Base-by-base conservation (phyloP, 2,888 invertebrate species). In the Hydrotaea diabolus region DNA sequence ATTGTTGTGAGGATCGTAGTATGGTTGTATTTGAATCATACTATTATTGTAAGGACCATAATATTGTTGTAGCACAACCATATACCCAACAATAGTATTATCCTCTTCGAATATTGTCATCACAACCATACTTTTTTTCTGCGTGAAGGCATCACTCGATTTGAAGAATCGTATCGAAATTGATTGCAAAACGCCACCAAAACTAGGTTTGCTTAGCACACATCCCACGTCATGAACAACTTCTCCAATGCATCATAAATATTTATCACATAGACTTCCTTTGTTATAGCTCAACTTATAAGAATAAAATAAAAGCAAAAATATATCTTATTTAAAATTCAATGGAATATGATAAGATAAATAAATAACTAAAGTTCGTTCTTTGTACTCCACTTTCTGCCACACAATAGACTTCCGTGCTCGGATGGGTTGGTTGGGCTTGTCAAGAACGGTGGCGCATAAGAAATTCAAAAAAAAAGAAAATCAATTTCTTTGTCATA, bases 321-420 rank as follows among this genome's bases (percentile, higher is more conserved):
- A 62, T 72, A n/a, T n/a, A 71, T 62, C 57, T 55, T 69, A 77
- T 77, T 77, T 82, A 46, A 71, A 77, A 72, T 66, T 49, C 57
- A 53, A 77, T 71, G 39, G 53, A 75, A 62, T 76, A 21, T 23
- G n/a, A 78, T 69, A 46, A 69, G 69, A 69, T 69, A 69, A 69
- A 66, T 66, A 66, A 66, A 69, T 69, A 69, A 43, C 69, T 43
- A 46, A 69, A 46, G 15, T 59, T 59, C 15, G 13, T 26, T 15
- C 39, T 23, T 59, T 59, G 59, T 59, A 21, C 21, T 59, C 55
- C 55, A 55, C 55, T 21, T 55, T 55, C 21, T 4, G 2, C 23
- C 8, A 59, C 59, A 59, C 59, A 59, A 26, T 26, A 59, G 26
- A 55, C 21, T 55, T 55, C 55, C 55, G 21, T 55, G 53, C 19